phyloP scores from a whole-genome alignment of 2,888 invertebrate species.

The Clistopyga incitator region DNA sequence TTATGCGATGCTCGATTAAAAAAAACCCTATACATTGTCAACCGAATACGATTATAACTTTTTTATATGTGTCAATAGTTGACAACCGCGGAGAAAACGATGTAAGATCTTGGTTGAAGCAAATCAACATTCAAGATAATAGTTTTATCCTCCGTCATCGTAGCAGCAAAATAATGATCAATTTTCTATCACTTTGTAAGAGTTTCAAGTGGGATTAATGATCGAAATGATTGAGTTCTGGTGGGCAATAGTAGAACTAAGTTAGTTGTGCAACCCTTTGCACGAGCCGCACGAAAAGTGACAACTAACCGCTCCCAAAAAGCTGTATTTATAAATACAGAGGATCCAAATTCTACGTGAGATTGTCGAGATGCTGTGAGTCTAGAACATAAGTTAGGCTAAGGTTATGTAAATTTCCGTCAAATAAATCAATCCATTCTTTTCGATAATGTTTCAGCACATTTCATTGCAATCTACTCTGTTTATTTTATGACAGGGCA shows the following conservation, averaged over 20 bases:
- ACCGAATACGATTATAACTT: constrained; percentile 8
- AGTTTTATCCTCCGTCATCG: constrained; percentile 10
- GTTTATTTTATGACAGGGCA: no score
- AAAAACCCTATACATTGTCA: constrained; percentile 11
- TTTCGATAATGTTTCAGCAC: background rate
- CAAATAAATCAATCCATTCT: constrained; percentile 18
- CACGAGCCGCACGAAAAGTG: background rate
- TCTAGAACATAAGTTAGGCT: constrained; percentile 4
- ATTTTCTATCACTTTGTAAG: constrained; percentile 14
- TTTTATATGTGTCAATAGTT: constrained; percentile 14
- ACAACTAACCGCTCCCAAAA: background rate
- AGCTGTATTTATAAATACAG: background rate
- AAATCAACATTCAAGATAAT: background rate
- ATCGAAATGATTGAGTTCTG: background rate
- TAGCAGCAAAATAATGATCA: constrained; percentile 17
- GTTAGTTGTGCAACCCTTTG: background rate
- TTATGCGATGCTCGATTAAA: background rate
- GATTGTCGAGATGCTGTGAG: constrained; percentile 17
- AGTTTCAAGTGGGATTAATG: constrained; percentile 2
- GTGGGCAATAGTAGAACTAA: background rate
- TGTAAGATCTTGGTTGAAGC: constrained; percentile 6
- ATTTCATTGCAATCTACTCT: background rate
- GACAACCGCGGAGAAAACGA: background rate
- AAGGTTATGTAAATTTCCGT: constrained; percentile 11
- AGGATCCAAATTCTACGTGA: constrained; percentile 13